These are phyloP conservation scores for Drosophila gaucha DNA, from an alignment of 2,888 invertebrate species.

Conservation along the genomic window DNA sequence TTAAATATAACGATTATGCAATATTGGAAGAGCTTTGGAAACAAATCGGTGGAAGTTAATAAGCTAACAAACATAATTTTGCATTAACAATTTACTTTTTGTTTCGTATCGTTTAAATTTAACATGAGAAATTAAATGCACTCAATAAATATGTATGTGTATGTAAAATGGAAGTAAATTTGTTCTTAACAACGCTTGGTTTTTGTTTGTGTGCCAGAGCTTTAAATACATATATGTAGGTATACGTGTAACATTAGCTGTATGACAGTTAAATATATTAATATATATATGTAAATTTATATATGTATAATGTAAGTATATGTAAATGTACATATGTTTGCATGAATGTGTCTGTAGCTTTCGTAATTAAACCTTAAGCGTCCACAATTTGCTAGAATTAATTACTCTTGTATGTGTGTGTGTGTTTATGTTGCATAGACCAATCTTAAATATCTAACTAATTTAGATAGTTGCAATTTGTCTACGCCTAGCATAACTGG, in stretches of 20 bases:
- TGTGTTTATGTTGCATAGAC: constrained; percentile 29
- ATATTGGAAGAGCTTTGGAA: constrained; percentile 79
- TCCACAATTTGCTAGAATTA: constrained; percentile 46
- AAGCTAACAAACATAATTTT: constrained; percentile 74
- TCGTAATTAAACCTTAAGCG: constrained; percentile 55
- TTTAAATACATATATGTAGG: constrained; percentile 54
- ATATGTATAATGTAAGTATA: constrained; percentile 17
- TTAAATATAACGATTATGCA: constrained; percentile 61
- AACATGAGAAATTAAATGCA: constrained; percentile 80
- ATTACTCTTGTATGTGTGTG: constrained; percentile 22
- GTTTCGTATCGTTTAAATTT: constrained; percentile 43
- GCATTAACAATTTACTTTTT: constrained; percentile 61
- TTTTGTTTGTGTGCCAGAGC: constrained; percentile 52
- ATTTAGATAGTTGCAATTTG: constrained; percentile 68
- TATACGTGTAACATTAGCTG: constrained; percentile 54
- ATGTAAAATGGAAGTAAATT: constrained; percentile 78
- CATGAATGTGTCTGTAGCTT: constrained; percentile 34
- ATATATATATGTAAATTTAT: constrained; percentile 41
- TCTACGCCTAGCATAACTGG: constrained; percentile 80
- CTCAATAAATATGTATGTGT: constrained; percentile 67
- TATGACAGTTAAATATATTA: constrained; percentile 63
- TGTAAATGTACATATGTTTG: constrained; percentile 38
- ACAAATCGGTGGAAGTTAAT: constrained; percentile 76
- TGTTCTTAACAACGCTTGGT: constrained; percentile 76
- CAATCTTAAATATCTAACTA: constrained; percentile 48